A percentile compares a stretch with the other conserved stretches of the same genome.
phyloP scores from a whole-genome alignment of 2,113 vertebrate species.

The Nannospalax galili region DNA sequence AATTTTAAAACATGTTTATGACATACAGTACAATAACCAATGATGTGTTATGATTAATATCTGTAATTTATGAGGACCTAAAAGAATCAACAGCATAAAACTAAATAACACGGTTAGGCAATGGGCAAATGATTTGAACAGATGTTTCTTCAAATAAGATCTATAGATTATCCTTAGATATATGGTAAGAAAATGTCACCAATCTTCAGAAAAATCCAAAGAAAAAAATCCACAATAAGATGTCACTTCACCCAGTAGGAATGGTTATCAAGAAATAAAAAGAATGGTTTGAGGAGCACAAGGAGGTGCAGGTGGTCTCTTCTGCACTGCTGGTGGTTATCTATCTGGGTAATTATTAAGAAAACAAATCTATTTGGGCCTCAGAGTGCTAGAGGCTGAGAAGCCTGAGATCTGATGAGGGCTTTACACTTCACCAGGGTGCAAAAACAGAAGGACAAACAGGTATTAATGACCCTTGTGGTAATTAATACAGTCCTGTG shows the following conservation, averaged over 20 bases:
- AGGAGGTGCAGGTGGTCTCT: background rate
- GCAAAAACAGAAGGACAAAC: background rate
- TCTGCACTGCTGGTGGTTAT: background rate
- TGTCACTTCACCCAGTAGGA: background rate
- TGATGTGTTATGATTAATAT: background rate
- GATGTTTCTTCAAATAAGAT: background rate
- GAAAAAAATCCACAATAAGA: background rate
- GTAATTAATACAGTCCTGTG: background rate
- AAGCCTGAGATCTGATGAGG: background rate
- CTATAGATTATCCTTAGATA: background rate
- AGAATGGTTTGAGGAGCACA: background rate
- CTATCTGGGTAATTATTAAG: background rate
- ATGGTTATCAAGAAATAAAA: background rate
- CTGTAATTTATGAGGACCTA: background rate
- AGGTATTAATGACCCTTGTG: background rate
- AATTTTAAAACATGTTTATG: too few species aligned
- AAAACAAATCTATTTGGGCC: background rate
- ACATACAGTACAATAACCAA: background rate
- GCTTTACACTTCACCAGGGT: background rate
- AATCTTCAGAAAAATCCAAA: background rate
- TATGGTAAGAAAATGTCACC: background rate
- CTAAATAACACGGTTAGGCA: background rate
- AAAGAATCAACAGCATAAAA: background rate
- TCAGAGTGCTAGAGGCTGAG: background rate
- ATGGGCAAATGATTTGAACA: background rate